Evolutionary conservation across 2,113 vertebrate genomes (phyloP), one percentile per base, ranked within the genome.

Genomic region (Todiramphus chloris): DNA sequence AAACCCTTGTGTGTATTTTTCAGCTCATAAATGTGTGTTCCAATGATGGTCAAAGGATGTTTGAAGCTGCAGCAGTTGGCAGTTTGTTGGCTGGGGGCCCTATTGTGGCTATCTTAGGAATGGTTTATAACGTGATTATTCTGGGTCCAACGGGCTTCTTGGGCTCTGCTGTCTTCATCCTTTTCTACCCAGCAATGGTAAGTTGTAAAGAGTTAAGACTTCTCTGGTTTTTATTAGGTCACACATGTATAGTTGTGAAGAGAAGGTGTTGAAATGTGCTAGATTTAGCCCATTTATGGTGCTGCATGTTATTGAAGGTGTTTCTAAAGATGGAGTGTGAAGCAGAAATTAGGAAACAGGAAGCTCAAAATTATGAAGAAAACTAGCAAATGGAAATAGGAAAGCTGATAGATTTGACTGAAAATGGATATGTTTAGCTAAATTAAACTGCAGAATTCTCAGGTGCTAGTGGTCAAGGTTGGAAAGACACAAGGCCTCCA

Each of bases 121-220:
- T 99, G 90, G 97, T 98, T 79, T 99, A 99, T 96, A 99, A 98
- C 37, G 98, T 99, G 30, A 98, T 98, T 51, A 97, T 99, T 33
- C 97, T 99, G 97, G 99, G 99, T 55, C 99, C 99, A 13, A 99
- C 99, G 9, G 99, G 98, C 69, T 98, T 99, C 62, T 97, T 99
- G 84, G 99, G 99, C 88, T 99, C 99, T 11, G 98, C 99, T 31
- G 98, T 99, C 64, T 99, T 99, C 95, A 98, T 99, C 90, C 98
- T 99, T 60, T 99, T 99, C 97, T 99, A 99, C 75, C 99, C 99
- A 37, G 97, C 98, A 31, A 99, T 99, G 99, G 99, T 99, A 96
- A 98, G 98, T 97, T 84, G 79, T n/a, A 66, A 88, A 72, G 51
- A 78, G 11, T 69, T 87, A 63, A 82, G 50, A 37, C 21, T 83